Evolutionary conservation across 1,140 invertebrate species (phyloP), one percentile per base, ranked within the genome.

Genomic region (Metopolophium dirhodum): DNA sequence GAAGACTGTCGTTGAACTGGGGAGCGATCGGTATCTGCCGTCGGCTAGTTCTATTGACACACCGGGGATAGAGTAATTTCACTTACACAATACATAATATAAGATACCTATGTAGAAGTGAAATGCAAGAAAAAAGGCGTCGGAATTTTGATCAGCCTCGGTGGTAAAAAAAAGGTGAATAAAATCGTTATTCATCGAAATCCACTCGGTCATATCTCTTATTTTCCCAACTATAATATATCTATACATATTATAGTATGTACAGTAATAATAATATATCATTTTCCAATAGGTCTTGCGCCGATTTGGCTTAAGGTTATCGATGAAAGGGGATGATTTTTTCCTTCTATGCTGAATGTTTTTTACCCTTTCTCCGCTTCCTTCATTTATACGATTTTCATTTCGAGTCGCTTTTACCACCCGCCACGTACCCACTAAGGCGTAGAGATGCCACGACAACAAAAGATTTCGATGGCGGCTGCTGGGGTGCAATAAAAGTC

Each of bases 111-210:
- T 23, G 35, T 9, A 37, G n/a, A 9, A 83, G 41, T 47, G 14
- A 87, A 87, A 49, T 47, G 14, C 30, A n/a, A 87, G 23, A 85
- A 47, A 87, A 87, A n/a, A 26, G 30, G 3, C 14, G 14, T 2
- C 23, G 14, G 26, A 30, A 87, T 87, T 87, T 87, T 87, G 85
- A 87, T 87, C 85, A 87, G 41, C 14, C 14, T 20, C 23, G 22
- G 2, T 41, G 37, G 23, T 26, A 85, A 85, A 45, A 85, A 41
- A 37, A 85, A 41, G 37, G 35, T 26, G 85, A 87, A 30, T 7
- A 87, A 87, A 87, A 87, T 47, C 85, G 30, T 87, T 45, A 87
- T 87, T 87, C 85, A 87, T 30, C 26, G 41, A 87, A 87, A 87
- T 87, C 30, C 47, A 2, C 18, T 87, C 45, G 45, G 85, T 49